These are phyloP conservation scores for Ascidia mentula DNA, from an alignment of 23 tunicate genomes.

Conservation along the genomic window DNA sequence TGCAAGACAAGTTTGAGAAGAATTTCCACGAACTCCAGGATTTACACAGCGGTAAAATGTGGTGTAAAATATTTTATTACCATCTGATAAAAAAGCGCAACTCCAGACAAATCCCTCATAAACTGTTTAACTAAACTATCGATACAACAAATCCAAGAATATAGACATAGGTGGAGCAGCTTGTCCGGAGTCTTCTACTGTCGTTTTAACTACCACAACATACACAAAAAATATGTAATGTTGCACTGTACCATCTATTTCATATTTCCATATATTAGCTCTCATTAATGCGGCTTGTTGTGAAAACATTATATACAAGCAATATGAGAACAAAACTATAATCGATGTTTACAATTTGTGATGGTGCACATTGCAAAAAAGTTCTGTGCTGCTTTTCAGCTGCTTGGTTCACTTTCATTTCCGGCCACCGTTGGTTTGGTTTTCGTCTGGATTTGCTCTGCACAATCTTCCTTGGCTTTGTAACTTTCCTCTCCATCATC, in stretches of 20 bases:
- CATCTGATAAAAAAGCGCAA: too few species aligned
- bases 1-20: conserved; percentile 44
- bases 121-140: background rate
- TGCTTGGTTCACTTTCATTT: conserved; percentile 65
- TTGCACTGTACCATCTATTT: too few species aligned
- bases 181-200: background rate
- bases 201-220: too few species aligned
- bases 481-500: conserved; percentile 38
- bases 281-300: too few species aligned
- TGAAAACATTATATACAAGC: too few species aligned
- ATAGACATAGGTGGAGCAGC: background rate
- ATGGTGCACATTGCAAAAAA: too few species aligned
- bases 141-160: background rate
- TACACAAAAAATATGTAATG: too few species aligned
- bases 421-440: conserved; percentile 76
- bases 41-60: conserved; percentile 80
- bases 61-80: too few species aligned
- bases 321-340: too few species aligned
- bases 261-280: too few species aligned
- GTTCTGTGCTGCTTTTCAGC: conserved; percentile 20
- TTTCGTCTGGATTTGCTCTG: conserved; percentile 62
- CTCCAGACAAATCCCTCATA: too few species aligned
- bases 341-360: too few species aligned
- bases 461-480: conserved; percentile 50
- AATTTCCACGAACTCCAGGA: conserved; percentile 73